These are phyloP conservation scores for Serrognathus titanus DNA, from an alignment of 2,888 invertebrate genomes.

Conservation along the genomic window DNA sequence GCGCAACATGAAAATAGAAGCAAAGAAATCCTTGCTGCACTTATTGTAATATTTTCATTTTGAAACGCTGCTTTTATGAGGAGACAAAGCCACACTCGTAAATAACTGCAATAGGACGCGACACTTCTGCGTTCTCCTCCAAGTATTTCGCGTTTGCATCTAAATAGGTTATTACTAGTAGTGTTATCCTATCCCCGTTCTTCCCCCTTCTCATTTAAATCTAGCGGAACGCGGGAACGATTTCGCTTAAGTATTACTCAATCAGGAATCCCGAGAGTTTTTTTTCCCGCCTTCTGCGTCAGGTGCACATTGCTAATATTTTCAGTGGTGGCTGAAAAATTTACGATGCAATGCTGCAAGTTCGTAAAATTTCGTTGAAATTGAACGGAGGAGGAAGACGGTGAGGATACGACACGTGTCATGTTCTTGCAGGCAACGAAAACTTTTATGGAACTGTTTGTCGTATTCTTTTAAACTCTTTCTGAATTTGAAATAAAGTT, in stretches of 20 bases:
- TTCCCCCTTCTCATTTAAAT: not conserved
- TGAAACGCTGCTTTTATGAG: conserved; percentile 15
- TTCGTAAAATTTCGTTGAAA: no score
- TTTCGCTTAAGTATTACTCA: not conserved
- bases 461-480: no score
- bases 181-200: conserved; percentile 29
- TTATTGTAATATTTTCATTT: conserved; percentile 14
- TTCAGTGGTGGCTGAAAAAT: no score
- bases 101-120: conserved; percentile 40
- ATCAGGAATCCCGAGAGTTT: not conserved
- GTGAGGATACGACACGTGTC: no score
- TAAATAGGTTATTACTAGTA: conserved; percentile 55
- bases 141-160: conserved; percentile 53
- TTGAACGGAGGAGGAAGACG: no score
- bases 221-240: not conserved
- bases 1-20: not conserved
- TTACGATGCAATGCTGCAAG: no score
- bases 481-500: no score
- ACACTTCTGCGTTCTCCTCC: conserved; percentile 37
- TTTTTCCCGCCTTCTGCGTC: no score
- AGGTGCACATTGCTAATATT: no score
- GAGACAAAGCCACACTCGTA: conserved; percentile 27
- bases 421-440: no score
- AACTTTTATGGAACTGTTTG: no score
- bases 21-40: not conserved